phyloP scores from a whole-genome alignment of 2,888 invertebrate genomes.

The Chromoteleia sp. region DNA sequence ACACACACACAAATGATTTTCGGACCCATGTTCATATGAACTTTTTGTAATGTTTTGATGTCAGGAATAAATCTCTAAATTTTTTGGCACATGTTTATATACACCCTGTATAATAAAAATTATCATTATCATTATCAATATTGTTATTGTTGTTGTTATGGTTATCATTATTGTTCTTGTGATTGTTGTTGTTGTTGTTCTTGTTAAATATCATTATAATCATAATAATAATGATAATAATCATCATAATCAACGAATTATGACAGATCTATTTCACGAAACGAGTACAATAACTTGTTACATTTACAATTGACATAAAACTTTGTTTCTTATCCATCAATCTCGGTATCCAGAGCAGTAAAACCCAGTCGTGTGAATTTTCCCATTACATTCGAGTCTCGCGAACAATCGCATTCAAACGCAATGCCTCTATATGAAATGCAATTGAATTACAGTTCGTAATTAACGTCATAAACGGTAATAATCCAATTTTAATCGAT shows the following conservation, averaged over 20 bases:
- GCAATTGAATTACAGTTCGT: slow-evolving; percentile 46
- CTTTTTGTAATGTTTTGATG: too few species aligned
- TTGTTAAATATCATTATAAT: neutral
- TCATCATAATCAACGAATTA: neutral
- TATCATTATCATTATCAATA: too few species aligned
- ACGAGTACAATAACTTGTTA: slow-evolving; percentile 26
- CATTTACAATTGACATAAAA: slow-evolving; percentile 40
- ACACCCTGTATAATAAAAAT: too few species aligned
- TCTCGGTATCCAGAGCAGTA: slow-evolving; percentile 33
- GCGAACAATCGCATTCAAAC: slow-evolving; percentile 38
- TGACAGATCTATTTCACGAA: slow-evolving; percentile 14
- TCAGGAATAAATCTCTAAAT: too few species aligned
- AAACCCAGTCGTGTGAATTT: slow-evolving; percentile 52
- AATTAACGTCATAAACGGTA: slow-evolving; percentile 22
- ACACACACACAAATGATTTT: too few species aligned
- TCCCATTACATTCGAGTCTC: slow-evolving; percentile 39
- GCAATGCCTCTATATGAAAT: slow-evolving; percentile 21
- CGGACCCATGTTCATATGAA: too few species aligned
- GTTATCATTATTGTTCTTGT: too few species aligned
- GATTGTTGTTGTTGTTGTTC: too few species aligned
- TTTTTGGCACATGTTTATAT: too few species aligned
- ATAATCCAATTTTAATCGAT: slow-evolving; percentile 17
- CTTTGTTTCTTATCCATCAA: slow-evolving; percentile 33
- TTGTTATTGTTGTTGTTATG: too few species aligned
- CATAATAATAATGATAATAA: neutral